phyloP scores from a whole-genome alignment of 2,797 vertebrate genomes.

The Tamandua tetradactyla region DNA sequence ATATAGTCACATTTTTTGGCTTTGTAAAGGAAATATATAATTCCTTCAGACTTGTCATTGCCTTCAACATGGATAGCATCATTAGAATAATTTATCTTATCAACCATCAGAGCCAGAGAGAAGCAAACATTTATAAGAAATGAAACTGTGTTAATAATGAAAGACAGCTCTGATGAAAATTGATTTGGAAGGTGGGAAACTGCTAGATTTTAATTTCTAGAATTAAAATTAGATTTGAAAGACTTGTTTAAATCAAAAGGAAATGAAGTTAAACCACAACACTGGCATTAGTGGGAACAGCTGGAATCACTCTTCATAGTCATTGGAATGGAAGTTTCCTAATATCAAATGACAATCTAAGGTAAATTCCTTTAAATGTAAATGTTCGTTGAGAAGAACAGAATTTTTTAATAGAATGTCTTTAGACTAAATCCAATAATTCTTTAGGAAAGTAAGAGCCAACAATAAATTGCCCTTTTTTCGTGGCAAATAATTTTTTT shows the following conservation, averaged over 20 bases:
- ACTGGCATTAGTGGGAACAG: not conserved
- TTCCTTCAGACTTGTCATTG: conserved; percentile 52
- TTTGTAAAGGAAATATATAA: conserved; percentile 35
- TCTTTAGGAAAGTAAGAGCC: not conserved
- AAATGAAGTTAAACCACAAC: conserved; percentile 15
- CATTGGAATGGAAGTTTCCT: not conserved
- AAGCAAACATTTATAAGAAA: not conserved
- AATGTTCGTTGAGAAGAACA: not conserved
- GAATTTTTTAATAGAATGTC: not conserved
- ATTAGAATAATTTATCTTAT: conserved; percentile 56
- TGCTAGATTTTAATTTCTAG: conserved; percentile 50
- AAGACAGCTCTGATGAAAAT: not conserved
- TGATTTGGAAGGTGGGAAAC: not conserved
- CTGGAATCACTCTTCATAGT: not conserved
- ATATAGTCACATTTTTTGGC: not conserved
- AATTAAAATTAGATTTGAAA: conserved; percentile 41
- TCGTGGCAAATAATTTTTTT: not conserved
- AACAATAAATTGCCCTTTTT: not conserved
- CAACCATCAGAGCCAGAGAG: conserved; percentile 1
- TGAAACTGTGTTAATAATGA: not conserved
- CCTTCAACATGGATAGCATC: conserved; percentile 18
- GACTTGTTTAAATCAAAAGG: conserved; percentile 10
- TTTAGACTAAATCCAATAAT: conserved; percentile 1
- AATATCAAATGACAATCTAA: not conserved
- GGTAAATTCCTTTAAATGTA: not conserved